phyloP scores from a whole-genome alignment of 2,113 vertebrate species.

The Rafetus swinhoei region DNA sequence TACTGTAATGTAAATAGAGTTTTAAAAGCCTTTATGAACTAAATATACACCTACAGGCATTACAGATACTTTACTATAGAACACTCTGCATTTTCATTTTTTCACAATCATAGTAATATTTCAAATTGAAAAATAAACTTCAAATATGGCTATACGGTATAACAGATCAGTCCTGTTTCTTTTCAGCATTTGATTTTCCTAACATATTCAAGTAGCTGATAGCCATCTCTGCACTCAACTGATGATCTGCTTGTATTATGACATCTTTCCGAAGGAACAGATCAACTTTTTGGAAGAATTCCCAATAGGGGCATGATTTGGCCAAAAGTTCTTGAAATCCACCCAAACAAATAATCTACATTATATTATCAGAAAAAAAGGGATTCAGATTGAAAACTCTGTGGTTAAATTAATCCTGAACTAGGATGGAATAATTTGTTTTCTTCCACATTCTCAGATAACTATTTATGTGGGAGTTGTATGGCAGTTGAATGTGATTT shows the following conservation, averaged over 20 bases:
- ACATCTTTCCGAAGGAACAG: background rate
- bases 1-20: background rate
- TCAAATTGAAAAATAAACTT: constrained; percentile 18
- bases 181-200: constrained; percentile 22
- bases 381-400: background rate
- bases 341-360: background rate
- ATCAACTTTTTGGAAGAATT: background rate
- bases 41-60: background rate
- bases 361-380: background rate
- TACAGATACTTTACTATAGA: background rate
- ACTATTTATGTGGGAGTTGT: background rate
- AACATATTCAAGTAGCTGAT: constrained; percentile 6
- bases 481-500: background rate
- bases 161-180: constrained; percentile 1
- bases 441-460: background rate
- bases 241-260: constrained; percentile 31
- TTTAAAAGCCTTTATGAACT: constrained; percentile 33
- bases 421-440: background rate
- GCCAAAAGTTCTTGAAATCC: background rate
- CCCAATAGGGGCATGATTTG: background rate
- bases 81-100: constrained; percentile 20
- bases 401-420: background rate
- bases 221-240: constrained; percentile 34
- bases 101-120: background rate
- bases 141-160: background rate